Evolutionary conservation across 1,140 invertebrate species (phyloP), one percentile per base, ranked within the genome.

Genomic region (Papilio glaucus): DNA sequence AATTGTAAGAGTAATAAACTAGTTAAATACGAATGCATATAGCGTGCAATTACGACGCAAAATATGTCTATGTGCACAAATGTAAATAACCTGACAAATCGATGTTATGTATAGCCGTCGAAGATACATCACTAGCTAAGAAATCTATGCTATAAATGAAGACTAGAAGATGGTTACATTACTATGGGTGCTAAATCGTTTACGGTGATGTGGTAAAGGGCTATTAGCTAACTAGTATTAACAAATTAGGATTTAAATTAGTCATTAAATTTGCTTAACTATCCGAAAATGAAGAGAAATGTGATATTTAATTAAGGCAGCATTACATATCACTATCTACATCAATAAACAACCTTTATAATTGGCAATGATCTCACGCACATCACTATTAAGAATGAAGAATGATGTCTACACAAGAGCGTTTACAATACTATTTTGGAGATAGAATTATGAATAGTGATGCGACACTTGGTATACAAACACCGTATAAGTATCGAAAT

Each of bases 91-190:
- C 21, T 42, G 18, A 29, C 49, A 45, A 42, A 70, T 74, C 72
- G 72, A 74, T 63, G 63, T 74, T 61, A 61, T 73, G 68, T 29
- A 33, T 53, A 38, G 12, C 42, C 57, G 60, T 41, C 41, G 37
- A 37, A 57, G 18, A 33, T 45, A 61, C 67, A 45, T 62, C 42
- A 15, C 10, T 45, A 73, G 10, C 21, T 26, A 18, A 41, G 0
- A 21, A 8, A 38, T 15, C 1, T 63, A 38, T 6, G 8, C 9
- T 2, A 24, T 24, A 24, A 57, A 57, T 53, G 49, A 24, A 18
- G 15, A 4, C 45, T 15, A 49, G 21, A 39, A 49, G 1, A 49
- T 49, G 15, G 18, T 9, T 7, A 15, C 45, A 24, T 33, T 33
- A 4, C 18, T 18, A 18, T 2, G 10, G 2, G 21, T 18, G 24